Conservation (phyloP, 2,113 vertebrate species). For the Fregetta grallaria region DNA sequence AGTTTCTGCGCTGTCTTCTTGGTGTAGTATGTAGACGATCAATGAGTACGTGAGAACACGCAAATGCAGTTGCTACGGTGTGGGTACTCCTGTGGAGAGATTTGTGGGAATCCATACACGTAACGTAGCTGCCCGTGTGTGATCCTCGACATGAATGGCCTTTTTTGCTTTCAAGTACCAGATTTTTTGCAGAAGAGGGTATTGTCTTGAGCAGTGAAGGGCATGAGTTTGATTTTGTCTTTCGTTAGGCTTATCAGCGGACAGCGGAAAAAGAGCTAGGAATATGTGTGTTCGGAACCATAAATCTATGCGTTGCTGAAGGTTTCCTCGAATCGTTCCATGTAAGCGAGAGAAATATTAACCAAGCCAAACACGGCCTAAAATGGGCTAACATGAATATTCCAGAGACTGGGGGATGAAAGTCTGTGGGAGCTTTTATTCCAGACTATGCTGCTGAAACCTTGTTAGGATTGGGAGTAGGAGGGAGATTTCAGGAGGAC, state of each 20-base stretch:
- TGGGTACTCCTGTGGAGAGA: neutral
- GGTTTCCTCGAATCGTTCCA: neutral
- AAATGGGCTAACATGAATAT: neutral
- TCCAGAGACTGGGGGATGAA: neutral
- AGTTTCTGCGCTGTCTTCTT: neutral
- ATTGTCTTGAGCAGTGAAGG: neutral
- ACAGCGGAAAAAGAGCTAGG: neutral
- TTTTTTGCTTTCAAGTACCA: neutral
- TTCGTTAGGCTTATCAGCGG: neutral
- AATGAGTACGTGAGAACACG: fast-evolving
- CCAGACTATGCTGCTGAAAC: neutral
- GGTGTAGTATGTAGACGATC: too few species aligned
- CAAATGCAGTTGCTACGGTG: neutral
- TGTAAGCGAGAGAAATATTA: neutral
- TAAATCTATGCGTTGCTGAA: neutral
- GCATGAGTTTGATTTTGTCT: neutral
- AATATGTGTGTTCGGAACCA: neutral
- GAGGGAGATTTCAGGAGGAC: neutral
- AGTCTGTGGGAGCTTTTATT: neutral
- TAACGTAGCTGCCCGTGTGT: fast-evolving
- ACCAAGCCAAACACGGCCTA: neutral
- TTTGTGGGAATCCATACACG: fast-evolving
- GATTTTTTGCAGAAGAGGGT: neutral
- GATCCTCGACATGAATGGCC: too few species aligned
- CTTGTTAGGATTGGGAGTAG: neutral